A percentile compares a stretch with the other conserved stretches of the same genome.
Conservation (phyloP, 92 coral and sea anemone species). For the Meandrina meandrites region DNA sequence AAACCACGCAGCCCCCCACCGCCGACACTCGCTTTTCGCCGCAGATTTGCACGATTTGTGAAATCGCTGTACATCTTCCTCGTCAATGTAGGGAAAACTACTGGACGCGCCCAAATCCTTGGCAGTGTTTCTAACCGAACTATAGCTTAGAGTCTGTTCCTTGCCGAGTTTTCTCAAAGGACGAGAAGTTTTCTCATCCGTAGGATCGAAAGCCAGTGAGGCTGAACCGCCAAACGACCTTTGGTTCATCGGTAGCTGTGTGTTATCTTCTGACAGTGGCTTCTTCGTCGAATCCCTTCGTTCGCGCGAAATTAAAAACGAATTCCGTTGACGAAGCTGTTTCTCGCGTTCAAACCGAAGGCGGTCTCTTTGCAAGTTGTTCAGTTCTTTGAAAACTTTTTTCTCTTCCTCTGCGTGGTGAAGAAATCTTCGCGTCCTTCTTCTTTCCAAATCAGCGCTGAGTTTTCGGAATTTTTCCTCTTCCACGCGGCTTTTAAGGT, state of each 20-base stretch:
- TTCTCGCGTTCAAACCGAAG: conserved; percentile 80
- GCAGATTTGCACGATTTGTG: conserved; percentile 71
- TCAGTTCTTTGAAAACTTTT: conserved; percentile 60
- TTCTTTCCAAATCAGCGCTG: conserved; percentile 75
- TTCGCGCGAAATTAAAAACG: conserved; percentile 40
- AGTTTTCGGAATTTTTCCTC: conserved; percentile 65
- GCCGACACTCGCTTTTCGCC: conserved; percentile 54
- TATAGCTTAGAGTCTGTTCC: conserved; percentile 24
- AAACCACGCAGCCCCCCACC: conserved; percentile 84
- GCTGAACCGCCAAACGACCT: conserved; percentile 74
- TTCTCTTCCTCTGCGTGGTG: conserved; percentile 58
- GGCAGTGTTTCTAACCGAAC: conserved; percentile 25
- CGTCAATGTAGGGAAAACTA: conserved; percentile 58
- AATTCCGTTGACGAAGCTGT: conserved; percentile 66
- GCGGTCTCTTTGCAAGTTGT: conserved; percentile 64
- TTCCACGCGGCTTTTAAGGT: conserved; percentile 59
- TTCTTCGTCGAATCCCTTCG: conserved; percentile 15
- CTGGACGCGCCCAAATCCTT: background rate
- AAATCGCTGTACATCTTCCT: conserved; percentile 49
- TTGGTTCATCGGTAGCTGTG: conserved; percentile 59
- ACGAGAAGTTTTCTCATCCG: conserved; percentile 42
- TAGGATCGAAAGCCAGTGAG: conserved; percentile 80
- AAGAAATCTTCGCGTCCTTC: conserved; percentile 59
- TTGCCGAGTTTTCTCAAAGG: conserved; percentile 29
- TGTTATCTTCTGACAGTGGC: conserved; percentile 18